These are phyloP conservation scores for Enteromius paludinosus DNA, from an alignment of 2,797 vertebrate species.

Conservation along the genomic window DNA sequence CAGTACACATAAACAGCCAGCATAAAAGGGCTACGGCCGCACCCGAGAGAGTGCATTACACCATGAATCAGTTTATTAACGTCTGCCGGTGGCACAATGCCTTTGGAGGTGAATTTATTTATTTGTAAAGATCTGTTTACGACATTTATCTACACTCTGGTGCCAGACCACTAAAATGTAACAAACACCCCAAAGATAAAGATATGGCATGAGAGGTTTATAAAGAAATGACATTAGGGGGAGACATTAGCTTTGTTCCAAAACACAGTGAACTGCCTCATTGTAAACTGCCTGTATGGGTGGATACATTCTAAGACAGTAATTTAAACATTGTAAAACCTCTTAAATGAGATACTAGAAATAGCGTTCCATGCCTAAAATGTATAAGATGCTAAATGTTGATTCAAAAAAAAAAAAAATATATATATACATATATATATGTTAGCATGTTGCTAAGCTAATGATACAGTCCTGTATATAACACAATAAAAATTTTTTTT, in stretches of 20 bases:
- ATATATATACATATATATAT: no score
- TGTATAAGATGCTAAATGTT: background rate
- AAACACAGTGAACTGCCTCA: background rate
- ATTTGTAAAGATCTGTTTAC: constrained; percentile 80
- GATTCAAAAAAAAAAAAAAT: no score
- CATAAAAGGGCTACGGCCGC: constrained; percentile 68
- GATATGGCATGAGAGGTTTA: constrained; percentile 19
- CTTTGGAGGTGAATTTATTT: constrained; percentile 72
- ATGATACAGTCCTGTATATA: background rate
- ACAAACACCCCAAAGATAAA: constrained; percentile 72
- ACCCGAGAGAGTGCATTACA: constrained; percentile 75
- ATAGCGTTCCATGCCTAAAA: background rate
- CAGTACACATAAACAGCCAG: constrained; percentile 78
- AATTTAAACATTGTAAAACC: background rate
- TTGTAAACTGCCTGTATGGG: background rate
- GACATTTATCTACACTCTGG: constrained; percentile 76
- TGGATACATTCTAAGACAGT: background rate
- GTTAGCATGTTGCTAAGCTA: background rate
- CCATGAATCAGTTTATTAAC: constrained; percentile 82
- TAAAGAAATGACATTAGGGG: constrained; percentile 25
- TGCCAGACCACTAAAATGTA: constrained; percentile 72
- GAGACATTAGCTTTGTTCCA: constrained; percentile 22
- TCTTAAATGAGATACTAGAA: background rate
- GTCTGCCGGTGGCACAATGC: constrained; percentile 62
- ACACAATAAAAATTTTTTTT: background rate